Conservation (phyloP, 2,888 invertebrate species). For the Axea sp. region DNA sequence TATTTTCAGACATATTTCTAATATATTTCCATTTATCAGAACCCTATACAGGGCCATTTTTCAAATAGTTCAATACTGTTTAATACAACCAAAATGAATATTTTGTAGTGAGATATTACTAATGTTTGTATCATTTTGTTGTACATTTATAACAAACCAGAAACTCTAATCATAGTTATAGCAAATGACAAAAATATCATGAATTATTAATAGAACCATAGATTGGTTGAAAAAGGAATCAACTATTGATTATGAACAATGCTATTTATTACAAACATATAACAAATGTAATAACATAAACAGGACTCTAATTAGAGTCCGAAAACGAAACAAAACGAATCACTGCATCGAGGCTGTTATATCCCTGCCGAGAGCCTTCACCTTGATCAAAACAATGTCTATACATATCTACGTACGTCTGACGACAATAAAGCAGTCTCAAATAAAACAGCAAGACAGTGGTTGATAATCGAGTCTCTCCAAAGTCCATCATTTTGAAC, state of each 20-base stretch:
- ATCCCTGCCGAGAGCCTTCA: constrained; percentile 38
- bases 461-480: constrained; percentile 51
- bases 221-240: background rate
- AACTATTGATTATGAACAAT: background rate
- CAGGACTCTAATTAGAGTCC: no score
- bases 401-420: constrained; percentile 55
- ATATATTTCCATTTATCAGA: no score
- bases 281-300: constrained; percentile 6
- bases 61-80: no score
- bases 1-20: no score
- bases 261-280: background rate
- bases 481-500: constrained; percentile 54
- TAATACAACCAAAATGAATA: no score
- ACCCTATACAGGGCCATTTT: no score
- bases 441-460: constrained; percentile 56
- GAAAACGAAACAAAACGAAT: constrained; percentile 2
- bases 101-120: no score
- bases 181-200: background rate
- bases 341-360: constrained; percentile 21
- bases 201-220: background rate
- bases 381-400: constrained; percentile 48
- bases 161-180: background rate
- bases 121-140: no score
- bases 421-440: constrained; percentile 57
- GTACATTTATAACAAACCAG: no score